These are phyloP conservation scores for Caracal caracal DNA, from an alignment of 2,113 vertebrate genomes.

Conservation along the genomic window DNA sequence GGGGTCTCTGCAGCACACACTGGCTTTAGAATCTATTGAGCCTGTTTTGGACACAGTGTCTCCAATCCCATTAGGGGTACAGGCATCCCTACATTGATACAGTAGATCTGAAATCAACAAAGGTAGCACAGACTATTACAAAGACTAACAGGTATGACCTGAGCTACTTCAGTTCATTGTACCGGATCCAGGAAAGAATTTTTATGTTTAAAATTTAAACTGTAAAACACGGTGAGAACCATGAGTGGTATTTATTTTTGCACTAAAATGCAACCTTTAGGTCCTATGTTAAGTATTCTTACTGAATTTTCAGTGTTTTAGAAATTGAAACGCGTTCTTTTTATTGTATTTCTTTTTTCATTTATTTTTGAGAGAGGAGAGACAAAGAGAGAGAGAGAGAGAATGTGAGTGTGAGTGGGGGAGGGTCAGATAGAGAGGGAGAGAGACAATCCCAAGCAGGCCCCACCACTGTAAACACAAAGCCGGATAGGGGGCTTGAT, in stretches of 20 bases:
- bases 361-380: no score
- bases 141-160: not conserved
- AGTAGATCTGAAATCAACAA: not conserved
- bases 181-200: not conserved
- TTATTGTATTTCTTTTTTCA: no score
- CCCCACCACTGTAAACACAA: no score
- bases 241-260: not conserved
- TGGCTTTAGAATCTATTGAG: not conserved
- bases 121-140: not conserved
- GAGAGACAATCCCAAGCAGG: no score
- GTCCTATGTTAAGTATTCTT: not conserved
- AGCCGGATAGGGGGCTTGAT: no score
- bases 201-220: not conserved
- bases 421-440: no score
- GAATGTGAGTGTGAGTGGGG: no score
- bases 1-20: not conserved
- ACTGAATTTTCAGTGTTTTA: not conserved
- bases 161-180: not conserved
- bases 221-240: not conserved
- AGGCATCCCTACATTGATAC: not conserved
- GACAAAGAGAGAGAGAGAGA: no score
- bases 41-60: not conserved
- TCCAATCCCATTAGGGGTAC: not conserved
- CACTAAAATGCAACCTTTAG: not conserved
- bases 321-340: not conserved